Evolutionary conservation across 2,113 vertebrate species (phyloP).

Genomic region (Brienomyrus brachyistius): DNA sequence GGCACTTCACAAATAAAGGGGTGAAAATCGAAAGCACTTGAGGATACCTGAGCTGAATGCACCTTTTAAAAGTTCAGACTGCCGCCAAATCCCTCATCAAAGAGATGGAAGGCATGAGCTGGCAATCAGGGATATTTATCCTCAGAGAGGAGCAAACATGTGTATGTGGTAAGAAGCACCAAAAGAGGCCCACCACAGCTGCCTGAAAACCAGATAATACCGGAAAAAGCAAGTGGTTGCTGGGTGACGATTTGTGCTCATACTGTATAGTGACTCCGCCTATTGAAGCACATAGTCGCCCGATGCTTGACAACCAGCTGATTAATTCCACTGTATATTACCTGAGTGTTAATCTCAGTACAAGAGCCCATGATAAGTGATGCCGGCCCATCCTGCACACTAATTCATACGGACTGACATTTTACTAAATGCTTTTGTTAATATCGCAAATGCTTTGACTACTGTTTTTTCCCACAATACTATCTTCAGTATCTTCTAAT

Average conservation of each 20-base stretch:
- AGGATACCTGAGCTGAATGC: not conserved
- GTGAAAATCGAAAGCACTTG: constrained; percentile 5
- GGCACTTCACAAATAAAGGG: not conserved
- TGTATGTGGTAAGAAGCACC: not conserved
- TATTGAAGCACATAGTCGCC: constrained; percentile 20
- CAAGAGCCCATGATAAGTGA: not conserved
- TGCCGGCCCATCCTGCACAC: not conserved
- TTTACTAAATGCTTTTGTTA: not conserved
- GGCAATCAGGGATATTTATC: constrained; percentile 29
- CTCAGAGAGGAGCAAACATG: not conserved
- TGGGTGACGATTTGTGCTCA: constrained; percentile 28
- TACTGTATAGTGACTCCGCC: constrained; percentile 9
- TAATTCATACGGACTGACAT: not conserved
- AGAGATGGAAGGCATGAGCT: constrained; percentile 13
- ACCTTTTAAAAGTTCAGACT: constrained; percentile 13
- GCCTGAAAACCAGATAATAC: constrained; percentile 23
- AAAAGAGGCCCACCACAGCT: not conserved
- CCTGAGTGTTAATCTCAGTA: not conserved
- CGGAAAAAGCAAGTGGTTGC: constrained; percentile 36
- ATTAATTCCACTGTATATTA: not conserved
- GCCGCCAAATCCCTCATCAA: constrained; percentile 19
- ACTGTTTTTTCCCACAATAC: not conserved
- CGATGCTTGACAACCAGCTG: constrained; percentile 21
- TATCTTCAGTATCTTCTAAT: not conserved
- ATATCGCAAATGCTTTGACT: not conserved